A percentile compares a stretch with the other conserved stretches of the same genome.
Evolutionary conservation across 1,140 invertebrate species (phyloP).

Genomic region (Diorhabda elongata): DNA sequence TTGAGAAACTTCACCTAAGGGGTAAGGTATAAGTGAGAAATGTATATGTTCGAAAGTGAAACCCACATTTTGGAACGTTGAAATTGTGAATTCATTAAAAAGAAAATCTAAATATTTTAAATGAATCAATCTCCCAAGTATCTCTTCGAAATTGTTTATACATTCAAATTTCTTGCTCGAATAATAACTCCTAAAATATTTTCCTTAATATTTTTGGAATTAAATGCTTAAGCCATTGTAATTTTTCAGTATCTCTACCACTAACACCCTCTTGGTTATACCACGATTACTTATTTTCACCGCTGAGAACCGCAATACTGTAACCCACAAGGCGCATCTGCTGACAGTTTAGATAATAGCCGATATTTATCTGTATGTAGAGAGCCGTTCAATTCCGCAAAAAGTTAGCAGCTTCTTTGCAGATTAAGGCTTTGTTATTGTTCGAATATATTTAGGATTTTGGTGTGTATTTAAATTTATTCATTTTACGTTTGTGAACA

Average conservation of each 20-base stretch:
- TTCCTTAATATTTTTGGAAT: too few relatives aligned
- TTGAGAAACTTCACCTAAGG: too few relatives aligned
- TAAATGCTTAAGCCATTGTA: neutral
- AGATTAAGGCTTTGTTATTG: slow-evolving; percentile 22
- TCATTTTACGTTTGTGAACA: too few relatives aligned
- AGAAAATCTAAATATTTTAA: too few relatives aligned
- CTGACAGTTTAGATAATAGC: slow-evolving; percentile 35
- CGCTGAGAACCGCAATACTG: slow-evolving; percentile 28
- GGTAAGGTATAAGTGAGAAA: too few relatives aligned
- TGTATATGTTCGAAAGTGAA: too few relatives aligned
- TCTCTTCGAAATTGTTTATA: too few relatives aligned
- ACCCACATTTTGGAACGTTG: too few relatives aligned
- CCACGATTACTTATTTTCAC: slow-evolving; percentile 22
- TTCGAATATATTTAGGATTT: slow-evolving; percentile 18
- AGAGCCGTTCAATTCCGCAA: slow-evolving; percentile 26
- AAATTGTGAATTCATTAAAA: too few relatives aligned
- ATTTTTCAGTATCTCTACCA: slow-evolving; percentile 9
- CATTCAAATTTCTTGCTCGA: too few relatives aligned
- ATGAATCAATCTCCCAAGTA: too few relatives aligned
- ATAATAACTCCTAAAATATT: too few relatives aligned
- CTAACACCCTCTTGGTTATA: neutral
- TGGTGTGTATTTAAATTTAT: neutral
- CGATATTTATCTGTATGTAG: slow-evolving; percentile 34
- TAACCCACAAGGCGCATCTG: slow-evolving; percentile 18
- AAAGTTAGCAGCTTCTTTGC: slow-evolving; percentile 30